These are phyloP conservation scores for Teleogryllus occipitalis DNA, from an alignment of 1,140 invertebrate species.

Conservation along the genomic window DNA sequence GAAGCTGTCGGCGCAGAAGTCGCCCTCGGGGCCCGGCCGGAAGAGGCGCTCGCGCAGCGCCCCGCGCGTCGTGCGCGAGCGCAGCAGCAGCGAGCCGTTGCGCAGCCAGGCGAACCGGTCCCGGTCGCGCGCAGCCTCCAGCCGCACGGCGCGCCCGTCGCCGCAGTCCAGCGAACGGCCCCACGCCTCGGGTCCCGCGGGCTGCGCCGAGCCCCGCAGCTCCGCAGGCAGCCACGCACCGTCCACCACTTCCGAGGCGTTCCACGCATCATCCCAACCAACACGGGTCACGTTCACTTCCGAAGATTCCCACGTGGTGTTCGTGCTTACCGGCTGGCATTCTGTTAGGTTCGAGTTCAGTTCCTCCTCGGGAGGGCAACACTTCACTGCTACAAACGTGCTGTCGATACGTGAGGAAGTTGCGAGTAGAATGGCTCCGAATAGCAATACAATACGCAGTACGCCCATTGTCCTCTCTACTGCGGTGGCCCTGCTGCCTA, in stretches of 20 bases:
- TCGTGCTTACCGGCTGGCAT: neutral
- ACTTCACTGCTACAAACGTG: neutral
- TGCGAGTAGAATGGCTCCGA: no score
- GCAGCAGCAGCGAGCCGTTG: neutral
- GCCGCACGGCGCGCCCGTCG: neutral
- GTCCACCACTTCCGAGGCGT: neutral
- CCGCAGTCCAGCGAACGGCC: neutral
- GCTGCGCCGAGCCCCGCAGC: neutral
- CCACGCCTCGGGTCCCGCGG: neutral
- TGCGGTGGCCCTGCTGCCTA: no score
- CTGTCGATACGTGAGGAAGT: no score
- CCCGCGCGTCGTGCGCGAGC: neutral
- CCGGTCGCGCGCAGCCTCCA: neutral
- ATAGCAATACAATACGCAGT: no score
- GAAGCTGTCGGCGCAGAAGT: neutral
- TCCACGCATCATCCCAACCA: neutral
- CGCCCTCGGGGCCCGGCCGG: no score
- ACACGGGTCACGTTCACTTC: neutral
- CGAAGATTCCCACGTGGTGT: neutral
- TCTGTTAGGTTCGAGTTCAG: neutral
- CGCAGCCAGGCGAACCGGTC: neutral
- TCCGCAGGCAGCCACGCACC: no score
- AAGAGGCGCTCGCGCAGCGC: neutral
- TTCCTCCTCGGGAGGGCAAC: neutral
- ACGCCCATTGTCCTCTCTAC: no score